Conservation (phyloP, 2,113 vertebrate species). For the Otolemur garnettii region DNA sequence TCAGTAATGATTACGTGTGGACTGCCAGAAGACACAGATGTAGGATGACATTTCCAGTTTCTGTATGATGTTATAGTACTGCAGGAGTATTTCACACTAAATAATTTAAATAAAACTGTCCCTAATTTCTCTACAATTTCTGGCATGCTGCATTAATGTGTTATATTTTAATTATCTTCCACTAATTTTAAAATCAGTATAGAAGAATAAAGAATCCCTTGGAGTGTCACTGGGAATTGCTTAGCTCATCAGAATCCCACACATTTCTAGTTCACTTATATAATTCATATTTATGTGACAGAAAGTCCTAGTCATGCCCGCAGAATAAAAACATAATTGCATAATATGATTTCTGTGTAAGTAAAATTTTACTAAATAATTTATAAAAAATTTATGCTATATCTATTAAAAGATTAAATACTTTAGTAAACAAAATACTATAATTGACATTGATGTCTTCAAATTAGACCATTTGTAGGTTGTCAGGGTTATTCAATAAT, state of each 20-base stretch:
- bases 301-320: slow-evolving; percentile 10
- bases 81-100: neutral
- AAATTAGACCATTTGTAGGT: neutral
- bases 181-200: neutral
- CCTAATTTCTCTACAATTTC: slow-evolving; percentile 13
- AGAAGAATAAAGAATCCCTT: neutral
- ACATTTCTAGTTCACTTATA: slow-evolving; percentile 33
- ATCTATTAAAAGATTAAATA: slow-evolving; percentile 39
- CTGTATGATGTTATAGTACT: neutral
- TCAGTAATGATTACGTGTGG: neutral
- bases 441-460: neutral
- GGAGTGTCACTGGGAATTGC: neutral
- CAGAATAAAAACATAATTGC: slow-evolving; percentile 37
- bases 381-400: neutral
- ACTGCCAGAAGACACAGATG: neutral
- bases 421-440: slow-evolving; percentile 26
- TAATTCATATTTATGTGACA: neutral
- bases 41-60: neutral
- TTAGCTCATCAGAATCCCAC: neutral
- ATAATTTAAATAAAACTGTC: neutral
- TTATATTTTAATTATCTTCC: neutral
- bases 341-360: slow-evolving; percentile 43
- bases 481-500: neutral
- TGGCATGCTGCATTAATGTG: neutral
- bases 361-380: neutral